Evolutionary conservation across 2,888 invertebrate genomes (phyloP).

Genomic region (Agrotis ipsilon): DNA sequence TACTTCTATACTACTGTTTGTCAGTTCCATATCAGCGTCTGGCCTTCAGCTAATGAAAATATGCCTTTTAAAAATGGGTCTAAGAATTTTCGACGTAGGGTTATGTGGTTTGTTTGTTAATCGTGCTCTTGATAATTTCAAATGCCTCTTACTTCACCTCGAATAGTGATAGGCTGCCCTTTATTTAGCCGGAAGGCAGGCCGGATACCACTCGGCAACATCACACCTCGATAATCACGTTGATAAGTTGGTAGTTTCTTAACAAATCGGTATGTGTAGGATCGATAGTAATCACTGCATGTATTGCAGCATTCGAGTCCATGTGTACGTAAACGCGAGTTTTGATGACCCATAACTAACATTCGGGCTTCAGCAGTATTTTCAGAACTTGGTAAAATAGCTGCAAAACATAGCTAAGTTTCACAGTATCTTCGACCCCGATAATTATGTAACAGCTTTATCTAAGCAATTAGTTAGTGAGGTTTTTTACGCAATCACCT

Average conservation of each 20-base stretch:
- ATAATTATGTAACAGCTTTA: constrained; percentile 29
- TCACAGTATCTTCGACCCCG: constrained; percentile 8
- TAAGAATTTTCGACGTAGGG: constrained; percentile 7
- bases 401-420: constrained; percentile 7
- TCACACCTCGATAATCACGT: constrained; percentile 47
- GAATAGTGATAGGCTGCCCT: constrained; percentile 32
- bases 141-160: constrained; percentile 30
- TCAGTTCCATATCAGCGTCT: background rate
- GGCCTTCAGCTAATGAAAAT: constrained; percentile 29
- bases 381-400: constrained; percentile 13
- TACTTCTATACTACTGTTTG: constrained; percentile 10
- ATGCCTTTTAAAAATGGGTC: background rate
- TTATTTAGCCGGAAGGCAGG: constrained; percentile 26
- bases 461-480: constrained; percentile 30
- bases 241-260: constrained; percentile 42
- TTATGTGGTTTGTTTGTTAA: constrained; percentile 6
- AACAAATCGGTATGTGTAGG: constrained; percentile 15
- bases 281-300: background rate
- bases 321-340: constrained; percentile 5
- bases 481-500: constrained; percentile 30
- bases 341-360: constrained; percentile 12
- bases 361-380: constrained; percentile 17
- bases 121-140: constrained; percentile 10
- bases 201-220: constrained; percentile 33
- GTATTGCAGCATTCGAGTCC: background rate